phyloP scores from a whole-genome alignment of 2,797 vertebrate genomes.

The Lagodon rhomboides region DNA sequence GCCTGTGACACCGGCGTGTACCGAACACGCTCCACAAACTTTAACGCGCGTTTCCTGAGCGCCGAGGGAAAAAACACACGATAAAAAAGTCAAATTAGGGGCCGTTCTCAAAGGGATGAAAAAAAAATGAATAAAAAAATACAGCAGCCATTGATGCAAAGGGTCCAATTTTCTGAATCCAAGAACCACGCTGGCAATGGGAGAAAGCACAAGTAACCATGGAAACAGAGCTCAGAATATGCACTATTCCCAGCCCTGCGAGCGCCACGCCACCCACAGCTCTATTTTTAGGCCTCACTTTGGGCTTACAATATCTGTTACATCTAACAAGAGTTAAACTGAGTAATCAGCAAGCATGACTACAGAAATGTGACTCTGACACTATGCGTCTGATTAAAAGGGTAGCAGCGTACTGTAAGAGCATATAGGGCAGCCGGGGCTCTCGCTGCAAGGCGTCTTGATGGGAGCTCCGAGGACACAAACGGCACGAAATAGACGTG shows the following conservation, averaged over 20 bases:
- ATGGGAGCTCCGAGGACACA: conserved; percentile 9
- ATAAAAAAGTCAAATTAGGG: conserved; percentile 45
- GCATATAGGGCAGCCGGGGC: conserved; percentile 11
- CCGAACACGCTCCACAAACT: conserved; percentile 42
- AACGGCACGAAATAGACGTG: background rate
- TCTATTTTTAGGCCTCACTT: conserved; percentile 80
- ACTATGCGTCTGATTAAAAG: conserved; percentile 69
- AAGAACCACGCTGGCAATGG: conserved; percentile 43
- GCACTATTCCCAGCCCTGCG: conserved; percentile 70
- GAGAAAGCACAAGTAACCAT: conserved; percentile 79
- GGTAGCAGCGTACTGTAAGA: conserved; percentile 41
- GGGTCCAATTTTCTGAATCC: conserved; percentile 57
- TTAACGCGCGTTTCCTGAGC: conserved; percentile 30
- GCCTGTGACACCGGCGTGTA: conserved; percentile 46
- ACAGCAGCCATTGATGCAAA: conserved; percentile 42
- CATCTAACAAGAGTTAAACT: conserved; percentile 81
- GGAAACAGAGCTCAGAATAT: conserved; percentile 82
- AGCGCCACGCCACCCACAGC: conserved; percentile 63
- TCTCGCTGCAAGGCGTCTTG: conserved; percentile 13
- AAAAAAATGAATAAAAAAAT: conserved; percentile 25
- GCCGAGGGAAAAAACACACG: conserved; percentile 12
- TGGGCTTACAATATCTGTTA: conserved; percentile 74
- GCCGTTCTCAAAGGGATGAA: conserved; percentile 27
- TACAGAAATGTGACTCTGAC: conserved; percentile 71
- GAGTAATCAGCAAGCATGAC: conserved; percentile 72